Percentiles rank a stretch among this genome's conserved stretches.
Conservation (phyloP, 2,113 vertebrate species). For the Mohoua ochrocephala region DNA sequence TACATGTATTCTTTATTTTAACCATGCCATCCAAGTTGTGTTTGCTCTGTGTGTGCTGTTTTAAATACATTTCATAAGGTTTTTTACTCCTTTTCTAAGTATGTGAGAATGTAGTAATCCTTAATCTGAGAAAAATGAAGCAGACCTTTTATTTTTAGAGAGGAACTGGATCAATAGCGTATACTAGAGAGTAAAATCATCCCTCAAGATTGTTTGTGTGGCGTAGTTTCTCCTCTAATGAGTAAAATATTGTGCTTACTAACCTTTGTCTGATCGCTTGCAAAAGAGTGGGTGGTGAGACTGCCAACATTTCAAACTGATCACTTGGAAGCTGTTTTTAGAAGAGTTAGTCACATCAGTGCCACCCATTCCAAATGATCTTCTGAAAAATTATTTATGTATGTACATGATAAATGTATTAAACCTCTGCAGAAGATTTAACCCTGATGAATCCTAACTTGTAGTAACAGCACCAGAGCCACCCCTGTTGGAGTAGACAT, state of each 20-base stretch:
- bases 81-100: constrained; percentile 46
- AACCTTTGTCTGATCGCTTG: neutral
- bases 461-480: neutral
- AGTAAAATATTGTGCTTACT: neutral
- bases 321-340: neutral
- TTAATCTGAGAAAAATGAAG: neutral
- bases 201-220: neutral
- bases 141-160: neutral
- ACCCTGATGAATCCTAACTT: neutral
- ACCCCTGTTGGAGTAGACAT: neutral
- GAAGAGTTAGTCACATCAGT: neutral
- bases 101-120: neutral
- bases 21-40: neutral
- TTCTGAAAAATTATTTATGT: neutral
- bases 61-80: neutral
- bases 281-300: neutral
- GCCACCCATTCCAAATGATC: neutral
- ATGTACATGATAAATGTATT: neutral
- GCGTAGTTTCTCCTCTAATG: neutral
- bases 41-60: constrained; percentile 50
- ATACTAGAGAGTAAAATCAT: neutral
- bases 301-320: neutral
- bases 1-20: constrained; percentile 56
- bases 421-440: neutral
- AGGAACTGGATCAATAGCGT: neutral